Conservation (phyloP, 2,888 invertebrate species). For the Noctuana brunneofusca region DNA sequence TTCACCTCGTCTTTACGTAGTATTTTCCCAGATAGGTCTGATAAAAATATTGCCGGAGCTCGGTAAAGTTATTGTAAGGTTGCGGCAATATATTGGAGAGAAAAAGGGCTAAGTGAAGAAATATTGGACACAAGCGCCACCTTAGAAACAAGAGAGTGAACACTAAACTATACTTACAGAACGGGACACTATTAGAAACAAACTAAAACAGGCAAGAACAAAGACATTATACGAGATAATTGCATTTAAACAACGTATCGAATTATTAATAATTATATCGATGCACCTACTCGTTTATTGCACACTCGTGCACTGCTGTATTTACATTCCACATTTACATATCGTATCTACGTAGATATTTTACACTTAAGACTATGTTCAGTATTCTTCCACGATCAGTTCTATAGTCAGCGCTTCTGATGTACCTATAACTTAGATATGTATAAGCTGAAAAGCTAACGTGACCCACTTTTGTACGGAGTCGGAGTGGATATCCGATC, state of each 20-base stretch:
- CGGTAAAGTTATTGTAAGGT: constrained; percentile 12
- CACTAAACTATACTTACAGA: background rate
- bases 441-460: constrained; percentile 6
- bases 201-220: background rate
- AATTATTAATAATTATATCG: background rate
- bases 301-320: background rate
- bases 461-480: constrained; percentile 7
- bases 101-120: constrained; percentile 14
- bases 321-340: constrained; percentile 3
- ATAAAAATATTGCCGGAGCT: background rate
- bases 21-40: background rate
- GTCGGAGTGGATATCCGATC: background rate
- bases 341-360: background rate
- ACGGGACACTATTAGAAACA: background rate
- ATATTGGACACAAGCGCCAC: constrained; percentile 5
- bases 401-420: background rate
- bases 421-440: background rate
- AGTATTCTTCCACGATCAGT: constrained; percentile 9
- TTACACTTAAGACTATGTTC: background rate
- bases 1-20: constrained; percentile 1
- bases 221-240: background rate
- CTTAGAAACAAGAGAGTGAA: background rate
- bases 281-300: background rate
- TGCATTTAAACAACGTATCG: constrained; percentile 2
- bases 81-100: constrained; percentile 9